Conservation (phyloP, 1,140 invertebrate genomes). For the Eubasilissa regina region DNA sequence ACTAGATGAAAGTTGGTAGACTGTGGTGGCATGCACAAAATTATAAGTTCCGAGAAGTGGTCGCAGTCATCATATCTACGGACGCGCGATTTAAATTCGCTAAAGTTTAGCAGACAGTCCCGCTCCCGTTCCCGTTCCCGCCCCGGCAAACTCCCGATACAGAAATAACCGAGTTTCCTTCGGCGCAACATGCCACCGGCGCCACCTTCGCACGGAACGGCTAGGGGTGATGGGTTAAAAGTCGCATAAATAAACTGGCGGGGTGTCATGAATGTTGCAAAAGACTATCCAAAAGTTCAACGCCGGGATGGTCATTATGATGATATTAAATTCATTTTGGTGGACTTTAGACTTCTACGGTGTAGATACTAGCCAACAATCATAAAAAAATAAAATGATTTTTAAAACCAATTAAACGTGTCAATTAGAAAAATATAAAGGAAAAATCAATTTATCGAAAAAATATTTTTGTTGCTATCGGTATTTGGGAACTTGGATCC, state of each 20-base stretch:
- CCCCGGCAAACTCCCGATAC: neutral
- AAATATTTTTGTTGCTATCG: too few species aligned
- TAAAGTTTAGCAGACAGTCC: conserved; percentile 28
- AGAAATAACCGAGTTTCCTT: conserved; percentile 27
- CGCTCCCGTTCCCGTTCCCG: neutral
- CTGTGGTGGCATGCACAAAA: neutral
- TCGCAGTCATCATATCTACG: conserved; percentile 4
- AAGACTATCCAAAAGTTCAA: conserved; percentile 14
- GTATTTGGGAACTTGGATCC: too few species aligned
- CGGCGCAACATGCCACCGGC: neutral
- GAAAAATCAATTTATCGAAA: too few species aligned
- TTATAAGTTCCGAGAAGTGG: conserved; percentile 7
- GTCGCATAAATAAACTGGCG: conserved; percentile 25
- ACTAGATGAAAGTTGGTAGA: neutral
- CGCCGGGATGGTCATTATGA: neutral
- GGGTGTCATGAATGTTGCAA: conserved; percentile 18
- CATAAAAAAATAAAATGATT: too few species aligned
- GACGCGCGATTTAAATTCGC: conserved; percentile 15
- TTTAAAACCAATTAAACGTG: too few species aligned
- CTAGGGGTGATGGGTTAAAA: conserved; percentile 28
- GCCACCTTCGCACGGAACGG: conserved; percentile 18
- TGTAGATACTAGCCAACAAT: too few species aligned
- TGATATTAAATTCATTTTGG: too few species aligned
- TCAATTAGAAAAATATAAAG: too few species aligned
- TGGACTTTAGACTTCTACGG: too few species aligned